These are phyloP conservation scores for Apaloderma vittatum DNA, from an alignment of 2,113 vertebrate genomes.

Conservation along the genomic window DNA sequence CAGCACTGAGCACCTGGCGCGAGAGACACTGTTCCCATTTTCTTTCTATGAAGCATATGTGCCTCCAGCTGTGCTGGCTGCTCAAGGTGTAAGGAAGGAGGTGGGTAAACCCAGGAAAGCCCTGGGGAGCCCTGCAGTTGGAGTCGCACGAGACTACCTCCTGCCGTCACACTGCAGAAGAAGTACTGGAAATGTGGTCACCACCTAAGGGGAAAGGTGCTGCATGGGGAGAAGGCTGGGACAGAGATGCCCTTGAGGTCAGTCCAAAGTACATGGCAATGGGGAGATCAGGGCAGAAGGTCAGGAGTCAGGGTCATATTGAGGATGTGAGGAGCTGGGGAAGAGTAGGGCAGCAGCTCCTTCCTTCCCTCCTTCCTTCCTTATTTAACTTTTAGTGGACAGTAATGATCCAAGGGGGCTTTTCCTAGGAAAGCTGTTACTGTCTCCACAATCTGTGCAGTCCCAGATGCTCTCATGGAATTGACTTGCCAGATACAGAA, in stretches of 20 bases:
- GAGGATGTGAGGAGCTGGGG: not conserved
- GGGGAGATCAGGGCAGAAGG: not conserved
- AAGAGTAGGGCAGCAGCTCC: not conserved
- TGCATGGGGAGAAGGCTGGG: not conserved
- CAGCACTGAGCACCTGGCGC: not conserved
- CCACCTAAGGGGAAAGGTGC: rapidly evolving
- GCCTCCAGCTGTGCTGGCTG: not conserved
- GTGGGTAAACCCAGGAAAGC: not conserved
- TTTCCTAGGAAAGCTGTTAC: not conserved
- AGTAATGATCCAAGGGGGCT: not conserved
- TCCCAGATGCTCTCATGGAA: not conserved
- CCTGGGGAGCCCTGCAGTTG: not conserved
- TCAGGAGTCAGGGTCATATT: rapidly evolving
- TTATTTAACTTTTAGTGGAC: not conserved
- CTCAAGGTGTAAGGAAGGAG: not conserved
- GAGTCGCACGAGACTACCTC: not conserved
- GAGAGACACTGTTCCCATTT: not conserved
- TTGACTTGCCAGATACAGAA: not conserved
- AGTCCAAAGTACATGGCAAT: too few species aligned
- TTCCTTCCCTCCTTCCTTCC: not conserved
- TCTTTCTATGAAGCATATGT: not conserved
- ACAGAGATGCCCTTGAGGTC: not conserved
- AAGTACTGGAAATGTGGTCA: not conserved
- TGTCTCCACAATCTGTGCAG: not conserved
- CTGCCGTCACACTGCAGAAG: not conserved